phyloP scores from a whole-genome alignment of 2,888 invertebrate genomes.

The Trissonchulus sp. region DNA sequence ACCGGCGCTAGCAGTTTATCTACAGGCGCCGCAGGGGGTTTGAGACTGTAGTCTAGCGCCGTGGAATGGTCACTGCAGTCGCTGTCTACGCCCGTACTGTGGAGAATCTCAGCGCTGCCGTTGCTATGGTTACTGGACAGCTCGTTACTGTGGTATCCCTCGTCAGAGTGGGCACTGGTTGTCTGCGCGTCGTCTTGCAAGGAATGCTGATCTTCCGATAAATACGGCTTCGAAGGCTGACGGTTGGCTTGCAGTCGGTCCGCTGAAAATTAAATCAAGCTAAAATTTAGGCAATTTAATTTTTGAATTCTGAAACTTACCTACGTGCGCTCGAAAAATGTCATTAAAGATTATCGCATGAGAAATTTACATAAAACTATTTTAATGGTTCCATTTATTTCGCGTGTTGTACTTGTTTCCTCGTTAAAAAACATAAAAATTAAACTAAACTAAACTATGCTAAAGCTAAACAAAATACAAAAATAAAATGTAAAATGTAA shows the following conservation, averaged over 20 bases:
- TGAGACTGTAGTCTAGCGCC: slow-evolving; percentile 44
- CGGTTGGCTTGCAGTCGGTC: slow-evolving; percentile 23
- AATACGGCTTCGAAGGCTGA: not conserved
- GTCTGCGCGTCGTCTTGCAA: not conserved
- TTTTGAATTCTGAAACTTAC: no score
- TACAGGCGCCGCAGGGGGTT: slow-evolving; percentile 33
- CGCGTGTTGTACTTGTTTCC: no score
- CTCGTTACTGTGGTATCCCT: slow-evolving; percentile 34
- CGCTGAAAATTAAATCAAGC: slow-evolving; percentile 12
- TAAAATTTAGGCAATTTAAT: not conserved
- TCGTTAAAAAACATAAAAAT: no score
- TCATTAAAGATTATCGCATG: no score
- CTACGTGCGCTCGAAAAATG: no score
- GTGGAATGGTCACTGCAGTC: not conserved
- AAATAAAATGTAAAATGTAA: no score
- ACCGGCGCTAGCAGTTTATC: slow-evolving; percentile 36
- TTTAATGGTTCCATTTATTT: no score
- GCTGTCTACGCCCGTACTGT: not conserved
- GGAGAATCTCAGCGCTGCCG: not conserved
- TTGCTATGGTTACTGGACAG: not conserved
- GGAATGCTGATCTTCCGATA: not conserved
- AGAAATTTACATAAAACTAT: no score
- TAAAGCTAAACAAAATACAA: no score
- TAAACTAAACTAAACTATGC: no score
- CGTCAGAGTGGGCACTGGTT: slow-evolving; percentile 27